phyloP scores from a whole-genome alignment of 2,797 vertebrate species.

The Rhinogobio ventralis region DNA sequence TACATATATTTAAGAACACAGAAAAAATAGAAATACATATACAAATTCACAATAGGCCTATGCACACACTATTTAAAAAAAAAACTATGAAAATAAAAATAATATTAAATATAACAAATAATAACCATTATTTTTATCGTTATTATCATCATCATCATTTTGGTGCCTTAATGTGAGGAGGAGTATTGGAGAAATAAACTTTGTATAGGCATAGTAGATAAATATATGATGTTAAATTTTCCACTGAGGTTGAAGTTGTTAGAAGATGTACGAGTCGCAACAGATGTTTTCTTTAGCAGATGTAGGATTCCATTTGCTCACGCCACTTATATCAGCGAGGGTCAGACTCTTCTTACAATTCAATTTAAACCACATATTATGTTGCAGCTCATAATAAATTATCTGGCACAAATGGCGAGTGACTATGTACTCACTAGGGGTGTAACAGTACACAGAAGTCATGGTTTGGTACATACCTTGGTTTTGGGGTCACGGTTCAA shows the following conservation, averaged over 20 bases:
- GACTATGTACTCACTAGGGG: background rate
- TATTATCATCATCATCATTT: background rate
- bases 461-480: background rate
- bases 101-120: background rate
- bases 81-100: background rate
- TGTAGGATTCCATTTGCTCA: background rate
- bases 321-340: background rate
- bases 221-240: background rate
- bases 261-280: background rate
- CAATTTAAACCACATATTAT: conserved; percentile 3
- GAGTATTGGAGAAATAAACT: background rate
- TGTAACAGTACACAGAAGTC: background rate
- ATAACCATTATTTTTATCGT: background rate
- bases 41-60: background rate
- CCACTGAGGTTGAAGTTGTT: background rate
- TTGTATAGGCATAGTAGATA: background rate
- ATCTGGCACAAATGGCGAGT: background rate
- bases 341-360: conserved; percentile 14
- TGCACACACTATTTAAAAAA: background rate
- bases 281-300: background rate
- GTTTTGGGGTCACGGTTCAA: background rate
- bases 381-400: background rate
- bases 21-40: background rate
- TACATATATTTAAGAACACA: no score
- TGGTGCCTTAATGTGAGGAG: background rate